Base-by-base conservation (phyloP, 2,113 vertebrate species). In the Strix uralensis region DNA sequence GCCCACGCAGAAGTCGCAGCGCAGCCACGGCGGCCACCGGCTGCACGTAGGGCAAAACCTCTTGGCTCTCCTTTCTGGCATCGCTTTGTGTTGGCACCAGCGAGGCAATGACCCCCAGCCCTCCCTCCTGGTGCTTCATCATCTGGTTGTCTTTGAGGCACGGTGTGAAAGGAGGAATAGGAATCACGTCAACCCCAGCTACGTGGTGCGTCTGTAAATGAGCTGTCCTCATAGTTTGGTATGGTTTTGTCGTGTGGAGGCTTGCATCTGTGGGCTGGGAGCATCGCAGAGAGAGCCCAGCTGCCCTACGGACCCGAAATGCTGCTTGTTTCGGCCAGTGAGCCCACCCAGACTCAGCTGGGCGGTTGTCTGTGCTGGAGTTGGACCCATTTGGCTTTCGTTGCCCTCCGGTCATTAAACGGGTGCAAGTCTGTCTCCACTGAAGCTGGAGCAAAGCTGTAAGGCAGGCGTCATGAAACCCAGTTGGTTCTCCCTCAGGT, bases 351-450 rank as follows among this genome's bases (percentile, higher is more conserved):
- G 42, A 7, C 55, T 20, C 69, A 13, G 58, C 40, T 21, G 57
- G 51, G 26, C 19, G 8, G 19, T 25, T 2, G 3, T 11, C 59
- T 78, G 34, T 34, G 78, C 61, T 65, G 46, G 38, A 52, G 17
- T 5, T 21, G 58, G 67, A 38, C 26, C 44, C 3, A 2, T 52
- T n/a, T 57, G 27, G 27, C 57, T 44, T 49, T 58, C 21, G 1
- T 7, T 51, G 57, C 46, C 36, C 47, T 34, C 13, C 15, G 1
- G 1, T 26, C 2, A 0, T 30, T 55, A 57, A 54, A 12, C 3
- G 26, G n/a, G 21, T 25, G 49, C 44, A 22, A 52, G 36, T 62
- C 23, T 46, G 26, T 61, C 26, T 51, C 49, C 17, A 0, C 30
- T 25, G 78, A 57, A 47, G 71, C 71, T 30, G 66, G 42, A 51